Conservation (phyloP, 2,113 vertebrate species). For the Cygnus buccinator region DNA sequence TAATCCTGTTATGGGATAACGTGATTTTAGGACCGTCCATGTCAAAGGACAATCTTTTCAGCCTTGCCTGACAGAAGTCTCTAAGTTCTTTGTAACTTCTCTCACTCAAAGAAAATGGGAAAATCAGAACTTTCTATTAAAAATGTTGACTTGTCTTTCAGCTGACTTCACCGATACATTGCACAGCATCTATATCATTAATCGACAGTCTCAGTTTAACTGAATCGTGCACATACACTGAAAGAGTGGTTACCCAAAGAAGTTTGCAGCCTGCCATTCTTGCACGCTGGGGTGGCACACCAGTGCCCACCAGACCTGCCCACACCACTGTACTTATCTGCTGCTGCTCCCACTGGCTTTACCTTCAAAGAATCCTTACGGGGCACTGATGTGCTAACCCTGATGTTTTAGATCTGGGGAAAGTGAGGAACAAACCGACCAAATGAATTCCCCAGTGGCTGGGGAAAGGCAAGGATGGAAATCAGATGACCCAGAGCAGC, state of each 20-base stretch:
- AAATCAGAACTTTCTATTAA: neutral
- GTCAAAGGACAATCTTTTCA: slow-evolving; percentile 25
- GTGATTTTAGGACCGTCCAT: slow-evolving; percentile 21
- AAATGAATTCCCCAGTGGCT: accelerated
- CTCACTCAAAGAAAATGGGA: neutral
- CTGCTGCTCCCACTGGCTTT: neutral
- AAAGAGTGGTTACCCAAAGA: neutral
- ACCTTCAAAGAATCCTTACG: neutral
- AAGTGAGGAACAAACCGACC: neutral
- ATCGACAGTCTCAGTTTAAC: neutral
- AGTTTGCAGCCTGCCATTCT: neutral
- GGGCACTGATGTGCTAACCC: neutral
- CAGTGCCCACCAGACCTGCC: neutral
- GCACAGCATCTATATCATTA: neutral
- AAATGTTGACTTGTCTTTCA: neutral
- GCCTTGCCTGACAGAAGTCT: neutral
- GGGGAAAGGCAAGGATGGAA: neutral
- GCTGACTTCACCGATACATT: neutral
- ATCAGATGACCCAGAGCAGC: neutral
- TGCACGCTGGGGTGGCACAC: neutral
- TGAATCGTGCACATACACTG: neutral
- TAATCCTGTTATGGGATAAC: slow-evolving; percentile 37
- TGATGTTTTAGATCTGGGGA: neutral
- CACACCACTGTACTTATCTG: neutral
- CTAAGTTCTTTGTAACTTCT: neutral